These are phyloP conservation scores for Remorina albescens DNA, from an alignment of 2,797 vertebrate genomes.

Conservation along the genomic window DNA sequence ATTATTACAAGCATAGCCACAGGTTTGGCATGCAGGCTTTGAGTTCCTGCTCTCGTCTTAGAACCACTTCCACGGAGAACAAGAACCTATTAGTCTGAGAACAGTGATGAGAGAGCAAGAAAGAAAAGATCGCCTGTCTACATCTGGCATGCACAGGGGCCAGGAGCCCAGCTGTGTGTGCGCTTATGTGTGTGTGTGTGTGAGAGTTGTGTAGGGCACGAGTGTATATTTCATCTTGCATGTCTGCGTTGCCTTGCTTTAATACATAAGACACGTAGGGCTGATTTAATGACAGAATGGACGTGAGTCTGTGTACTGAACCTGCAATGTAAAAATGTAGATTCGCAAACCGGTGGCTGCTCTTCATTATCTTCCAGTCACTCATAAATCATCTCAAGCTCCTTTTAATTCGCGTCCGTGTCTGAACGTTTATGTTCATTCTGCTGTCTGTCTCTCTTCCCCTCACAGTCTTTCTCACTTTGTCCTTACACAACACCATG, in stretches of 20 bases:
- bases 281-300: constrained; percentile 56
- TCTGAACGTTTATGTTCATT: constrained; percentile 40
- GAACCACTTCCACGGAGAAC: constrained; percentile 71
- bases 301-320: constrained; percentile 40
- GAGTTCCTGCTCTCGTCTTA: constrained; percentile 61
- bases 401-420: constrained; percentile 52
- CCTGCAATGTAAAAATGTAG: constrained; percentile 30
- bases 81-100: constrained; percentile 73
- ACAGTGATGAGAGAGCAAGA: constrained; percentile 60
- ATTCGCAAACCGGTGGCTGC: constrained; percentile 30
- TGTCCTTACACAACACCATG: constrained; percentile 61
- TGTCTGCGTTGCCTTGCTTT: constrained; percentile 53
- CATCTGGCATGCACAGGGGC: constrained; percentile 69
- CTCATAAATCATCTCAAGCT: constrained; percentile 56
- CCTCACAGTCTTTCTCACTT: constrained; percentile 42
- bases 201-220: constrained; percentile 31
- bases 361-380: constrained; percentile 55
- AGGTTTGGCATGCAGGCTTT: constrained; percentile 69
- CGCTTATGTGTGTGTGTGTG: constrained; percentile 35
- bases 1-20: constrained; percentile 76
- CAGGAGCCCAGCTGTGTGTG: constrained; percentile 61
- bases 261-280: constrained; percentile 37
- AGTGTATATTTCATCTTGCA: constrained; percentile 42
- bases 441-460: constrained; percentile 55
- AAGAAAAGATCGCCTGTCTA: constrained; percentile 60